Evolutionary conservation across 2,888 invertebrate genomes (phyloP).

Genomic region (Mamestra brassicae): DNA sequence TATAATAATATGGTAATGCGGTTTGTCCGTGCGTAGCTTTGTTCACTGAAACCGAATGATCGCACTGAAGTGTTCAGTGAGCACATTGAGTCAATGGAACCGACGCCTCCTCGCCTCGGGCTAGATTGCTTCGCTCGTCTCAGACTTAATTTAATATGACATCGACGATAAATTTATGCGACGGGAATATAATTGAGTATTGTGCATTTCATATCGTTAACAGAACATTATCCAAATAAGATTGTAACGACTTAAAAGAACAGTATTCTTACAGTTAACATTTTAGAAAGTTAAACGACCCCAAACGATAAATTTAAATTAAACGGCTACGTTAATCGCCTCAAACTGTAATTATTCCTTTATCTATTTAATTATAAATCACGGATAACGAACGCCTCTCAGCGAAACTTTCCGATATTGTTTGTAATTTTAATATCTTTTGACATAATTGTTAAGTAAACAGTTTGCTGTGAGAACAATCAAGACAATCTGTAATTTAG

Average conservation of each 20-base stretch:
- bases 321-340: conserved; percentile 68
- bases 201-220: conserved; percentile 26
- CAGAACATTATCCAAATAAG: conserved; percentile 21
- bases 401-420: conserved; percentile 34
- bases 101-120: conserved; percentile 66
- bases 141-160: conserved; percentile 66
- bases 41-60: conserved; percentile 77
- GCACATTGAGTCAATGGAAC: conserved; percentile 69
- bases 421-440: conserved; percentile 39
- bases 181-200: conserved; percentile 17
- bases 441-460: conserved; percentile 16
- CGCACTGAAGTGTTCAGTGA: conserved; percentile 78
- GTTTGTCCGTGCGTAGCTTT: conserved; percentile 68
- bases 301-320: conserved; percentile 70
- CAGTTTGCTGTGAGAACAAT: conserved; percentile 19
- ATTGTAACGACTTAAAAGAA: conserved; percentile 39
- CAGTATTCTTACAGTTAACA: conserved; percentile 67
- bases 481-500: conserved; percentile 13
- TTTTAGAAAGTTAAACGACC: conserved; percentile 65
- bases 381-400: conserved; percentile 45
- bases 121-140: conserved; percentile 66
- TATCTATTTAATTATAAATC: conserved; percentile 68
- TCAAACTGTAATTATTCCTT: conserved; percentile 66
- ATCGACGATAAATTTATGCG: conserved; percentile 57
- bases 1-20: conserved; percentile 61